Percentiles rank a stretch among this genome's conserved stretches.
Conservation (phyloP, 2,113 vertebrate genomes). For the Tamias sibiricus region DNA sequence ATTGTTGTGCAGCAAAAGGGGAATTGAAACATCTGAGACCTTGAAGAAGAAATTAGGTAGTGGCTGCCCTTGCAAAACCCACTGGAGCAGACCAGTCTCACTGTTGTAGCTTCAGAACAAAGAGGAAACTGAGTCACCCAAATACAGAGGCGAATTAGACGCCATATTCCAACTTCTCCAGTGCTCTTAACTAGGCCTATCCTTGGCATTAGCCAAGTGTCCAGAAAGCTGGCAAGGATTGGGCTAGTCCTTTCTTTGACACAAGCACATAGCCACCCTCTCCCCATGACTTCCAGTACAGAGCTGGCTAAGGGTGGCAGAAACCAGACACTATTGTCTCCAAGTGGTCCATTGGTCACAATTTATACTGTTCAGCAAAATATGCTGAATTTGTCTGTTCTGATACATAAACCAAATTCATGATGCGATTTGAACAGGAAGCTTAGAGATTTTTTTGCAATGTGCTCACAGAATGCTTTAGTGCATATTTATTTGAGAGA, state of each 20-base stretch:
- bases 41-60: background rate
- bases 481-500: constrained; percentile 10
- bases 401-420: constrained; percentile 3
- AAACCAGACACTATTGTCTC: background rate
- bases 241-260: background rate
- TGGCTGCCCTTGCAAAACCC: background rate
- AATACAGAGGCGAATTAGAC: background rate
- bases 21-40: background rate
- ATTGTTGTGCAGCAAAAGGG: background rate
- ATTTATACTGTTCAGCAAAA: constrained; percentile 5
- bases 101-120: background rate
- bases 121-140: background rate
- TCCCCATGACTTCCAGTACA: background rate
- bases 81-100: background rate
- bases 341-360: background rate
- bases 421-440: constrained; percentile 8
- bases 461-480: constrained; percentile 4
- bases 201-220: background rate
- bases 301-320: background rate
- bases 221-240: background rate
- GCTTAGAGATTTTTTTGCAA: constrained; percentile 11
- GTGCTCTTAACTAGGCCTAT: background rate
- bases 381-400: constrained; percentile 20
- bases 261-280: background rate
- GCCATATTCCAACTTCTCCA: background rate